phyloP scores from a whole-genome alignment of 2,113 vertebrate species.

The Rhinogobius similis region DNA sequence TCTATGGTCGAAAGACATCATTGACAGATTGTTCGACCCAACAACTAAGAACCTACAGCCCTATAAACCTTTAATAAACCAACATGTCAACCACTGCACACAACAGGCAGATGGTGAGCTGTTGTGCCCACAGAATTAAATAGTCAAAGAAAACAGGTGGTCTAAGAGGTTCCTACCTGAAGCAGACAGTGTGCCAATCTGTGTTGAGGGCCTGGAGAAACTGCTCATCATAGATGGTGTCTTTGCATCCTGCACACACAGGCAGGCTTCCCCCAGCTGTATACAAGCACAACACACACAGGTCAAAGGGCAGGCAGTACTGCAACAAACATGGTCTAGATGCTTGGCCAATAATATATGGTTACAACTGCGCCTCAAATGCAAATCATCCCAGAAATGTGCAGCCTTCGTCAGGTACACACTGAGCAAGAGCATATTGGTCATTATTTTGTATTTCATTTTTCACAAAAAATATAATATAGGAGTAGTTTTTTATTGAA shows the following conservation, averaged over 20 bases:
- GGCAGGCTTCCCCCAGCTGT: slow-evolving; percentile 85
- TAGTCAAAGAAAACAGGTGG: too few species aligned
- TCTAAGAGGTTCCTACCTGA: slow-evolving; percentile 80
- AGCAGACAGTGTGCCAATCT: slow-evolving; percentile 93
- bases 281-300: slow-evolving; percentile 18
- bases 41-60: too few species aligned
- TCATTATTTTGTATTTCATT: too few species aligned
- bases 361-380: slow-evolving; percentile 16
- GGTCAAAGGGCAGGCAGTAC: neutral
- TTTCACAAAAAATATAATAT: too few species aligned
- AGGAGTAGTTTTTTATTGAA: too few species aligned
- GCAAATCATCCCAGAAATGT: slow-evolving; percentile 26
- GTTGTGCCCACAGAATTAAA: neutral
- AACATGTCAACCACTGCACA: neutral
- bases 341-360: neutral
- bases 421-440: neutral
- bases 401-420: neutral
- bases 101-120: neutral
- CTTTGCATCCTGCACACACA: slow-evolving; percentile 89
- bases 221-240: slow-evolving; percentile 92
- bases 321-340: neutral
- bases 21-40: too few species aligned
- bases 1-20: too few species aligned
- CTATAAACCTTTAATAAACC: neutral
- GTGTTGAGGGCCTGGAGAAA: slow-evolving; percentile 91